Evolutionary conservation across 2,797 vertebrate species (phyloP), one percentile per base, ranked within the genome.

Genomic region (Erpetoichthys calabaricus): DNA sequence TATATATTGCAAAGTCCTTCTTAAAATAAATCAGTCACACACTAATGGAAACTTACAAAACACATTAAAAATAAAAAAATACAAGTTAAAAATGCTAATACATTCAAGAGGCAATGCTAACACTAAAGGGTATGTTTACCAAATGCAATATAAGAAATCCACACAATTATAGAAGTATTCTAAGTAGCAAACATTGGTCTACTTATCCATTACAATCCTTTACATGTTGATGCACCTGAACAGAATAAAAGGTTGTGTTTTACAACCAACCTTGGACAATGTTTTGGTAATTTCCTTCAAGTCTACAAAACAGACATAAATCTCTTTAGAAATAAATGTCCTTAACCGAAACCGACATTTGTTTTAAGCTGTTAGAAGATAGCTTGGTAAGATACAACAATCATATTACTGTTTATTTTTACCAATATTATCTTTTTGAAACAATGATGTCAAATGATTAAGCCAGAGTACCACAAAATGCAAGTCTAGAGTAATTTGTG

Each of bases 21-120:
- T 47, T 47, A 47, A 47, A 47, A 5, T 6, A 6, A 70, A 70
- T 68, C 77, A 71, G 75, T 81, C 69, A 72, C 73, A 79, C 80
- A 84, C 44, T 79, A 73, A 2, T 25, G 25, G 80, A 47, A 85
- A 63, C 59, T 55, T 61, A 41, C 10, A 53, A 50, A 53, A 51
- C 46, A 58, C 80, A 71, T 68, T 61, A 67, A 66, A 76, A 82
- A 85, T 86, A 88, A 80, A 88, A 88, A 88, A 88, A 88, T 86
- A 86, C 83, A 86, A 78, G 81, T 88, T 86, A 77, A 88, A 88
- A 76, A 86, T 85, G 79, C 47, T 79, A 85, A 85, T 85, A 88
- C 84, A 88, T 88, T 86, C 84, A 83, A 86, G 78, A 84, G 82
- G 86, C 86, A 84, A 81, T 80, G 82, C 82, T 83, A 85, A 82